These are phyloP conservation scores for Pelobates cultripes DNA, from an alignment of 2,797 vertebrate genomes.

Conservation along the genomic window DNA sequence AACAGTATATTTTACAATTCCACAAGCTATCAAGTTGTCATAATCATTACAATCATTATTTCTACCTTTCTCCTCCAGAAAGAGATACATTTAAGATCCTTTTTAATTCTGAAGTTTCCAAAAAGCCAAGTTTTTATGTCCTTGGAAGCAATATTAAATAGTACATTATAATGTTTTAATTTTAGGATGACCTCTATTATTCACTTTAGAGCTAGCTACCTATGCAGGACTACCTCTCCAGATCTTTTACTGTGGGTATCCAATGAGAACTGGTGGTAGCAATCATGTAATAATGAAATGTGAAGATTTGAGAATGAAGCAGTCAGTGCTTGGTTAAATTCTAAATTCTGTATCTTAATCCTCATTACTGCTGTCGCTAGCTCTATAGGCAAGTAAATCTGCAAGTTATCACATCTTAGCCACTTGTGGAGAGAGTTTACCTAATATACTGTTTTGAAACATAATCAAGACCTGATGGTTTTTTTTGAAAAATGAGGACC, in stretches of 20 bases:
- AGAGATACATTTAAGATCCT: no score
- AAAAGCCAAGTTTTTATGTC: no score
- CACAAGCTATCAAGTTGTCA: no score
- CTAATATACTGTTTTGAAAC: no score
- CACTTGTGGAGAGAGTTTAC: background rate
- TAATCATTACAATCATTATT: no score
- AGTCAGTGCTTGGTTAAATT: constrained; percentile 3
- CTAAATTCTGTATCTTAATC: background rate
- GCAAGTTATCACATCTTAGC: background rate
- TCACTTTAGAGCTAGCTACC: background rate
- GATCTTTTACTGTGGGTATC: background rate
- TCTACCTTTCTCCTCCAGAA: no score
- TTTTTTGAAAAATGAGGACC: no score
- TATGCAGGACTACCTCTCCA: background rate
- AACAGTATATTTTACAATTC: no score
- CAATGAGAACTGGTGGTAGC: background rate
- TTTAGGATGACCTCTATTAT: background rate
- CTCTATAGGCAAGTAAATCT: background rate
- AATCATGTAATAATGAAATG: constrained; percentile 4
- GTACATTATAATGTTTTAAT: background rate
- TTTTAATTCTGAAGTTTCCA: no score
- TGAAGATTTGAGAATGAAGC: background rate
- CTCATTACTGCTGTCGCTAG: constrained; percentile 8
- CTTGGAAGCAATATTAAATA: background rate
- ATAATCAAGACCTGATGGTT: no score